Evolutionary conservation across 2,888 invertebrate species (phyloP).

Genomic region (Drosophila parthenogenetica): DNA sequence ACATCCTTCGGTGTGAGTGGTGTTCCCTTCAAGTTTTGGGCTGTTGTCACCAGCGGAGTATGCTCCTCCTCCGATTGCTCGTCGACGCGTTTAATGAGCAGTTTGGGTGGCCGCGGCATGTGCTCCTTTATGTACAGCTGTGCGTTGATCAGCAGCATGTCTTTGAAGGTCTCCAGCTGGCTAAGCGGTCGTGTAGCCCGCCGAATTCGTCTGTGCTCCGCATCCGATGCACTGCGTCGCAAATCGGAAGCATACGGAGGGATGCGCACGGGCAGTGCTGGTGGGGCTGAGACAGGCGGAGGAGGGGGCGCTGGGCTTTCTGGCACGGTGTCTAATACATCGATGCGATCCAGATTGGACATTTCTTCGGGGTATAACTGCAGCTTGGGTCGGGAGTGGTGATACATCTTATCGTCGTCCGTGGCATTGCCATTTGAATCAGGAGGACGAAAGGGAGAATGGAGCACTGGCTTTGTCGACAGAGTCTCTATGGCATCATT

Average conservation of each 20-base stretch:
- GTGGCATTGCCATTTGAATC: constrained; percentile 65
- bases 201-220: constrained; percentile 43
- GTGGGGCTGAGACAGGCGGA: constrained; percentile 76
- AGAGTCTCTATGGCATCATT: constrained; percentile 61
- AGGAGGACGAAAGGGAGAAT: constrained; percentile 13
- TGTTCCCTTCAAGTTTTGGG: constrained; percentile 45
- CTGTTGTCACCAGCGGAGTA: constrained; percentile 37
- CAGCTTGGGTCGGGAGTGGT: constrained; percentile 51
- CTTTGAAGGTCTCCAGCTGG: constrained; percentile 82
- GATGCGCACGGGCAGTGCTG: constrained; percentile 45
- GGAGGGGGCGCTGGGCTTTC: constrained; percentile 86
- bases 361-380: constrained; percentile 44
- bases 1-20: constrained; percentile 73
- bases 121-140: constrained; percentile 86
- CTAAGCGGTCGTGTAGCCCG: constrained; percentile 70
- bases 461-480: constrained; percentile 69
- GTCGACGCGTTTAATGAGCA: constrained; percentile 85
- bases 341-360: constrained; percentile 63
- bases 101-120: constrained; percentile 86
- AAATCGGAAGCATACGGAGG: constrained; percentile 49
- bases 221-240: constrained; percentile 65
- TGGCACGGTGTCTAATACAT: constrained; percentile 82
- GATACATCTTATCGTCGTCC: constrained; percentile 81
- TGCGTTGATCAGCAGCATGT: constrained; percentile 86
- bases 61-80: constrained; percentile 74